Conservation (phyloP, 2,888 invertebrate genomes). For the Drosophila acutilabella region DNA sequence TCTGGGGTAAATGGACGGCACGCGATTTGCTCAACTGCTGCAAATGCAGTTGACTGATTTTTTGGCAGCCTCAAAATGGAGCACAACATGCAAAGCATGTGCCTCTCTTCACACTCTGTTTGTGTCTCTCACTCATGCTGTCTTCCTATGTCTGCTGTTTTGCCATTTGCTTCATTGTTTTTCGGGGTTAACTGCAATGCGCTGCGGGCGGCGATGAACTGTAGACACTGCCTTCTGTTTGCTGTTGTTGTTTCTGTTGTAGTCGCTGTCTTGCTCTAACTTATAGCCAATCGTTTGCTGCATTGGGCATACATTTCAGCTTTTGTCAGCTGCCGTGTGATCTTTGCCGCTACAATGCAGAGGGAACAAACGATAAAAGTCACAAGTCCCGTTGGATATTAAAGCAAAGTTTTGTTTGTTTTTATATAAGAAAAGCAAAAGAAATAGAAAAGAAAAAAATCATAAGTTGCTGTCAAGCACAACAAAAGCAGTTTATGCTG, state of each 20-base stretch:
- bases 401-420: not conserved
- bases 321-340: not conserved
- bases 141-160: constrained; percentile 31
- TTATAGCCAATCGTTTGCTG: constrained; percentile 6
- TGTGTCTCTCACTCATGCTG: not conserved
- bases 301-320: constrained; percentile 5
- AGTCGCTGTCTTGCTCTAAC: not conserved
- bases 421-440: not conserved
- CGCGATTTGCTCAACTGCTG: constrained; percentile 65
- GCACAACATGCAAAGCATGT: constrained; percentile 55
- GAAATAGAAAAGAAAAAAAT: not conserved
- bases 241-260: not conserved
- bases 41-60: constrained; percentile 64
- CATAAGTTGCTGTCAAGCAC: constrained; percentile 10
- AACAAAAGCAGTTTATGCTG: constrained; percentile 17
- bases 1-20: constrained; percentile 43
- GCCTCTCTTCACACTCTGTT: not conserved
- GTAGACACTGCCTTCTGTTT: not conserved
- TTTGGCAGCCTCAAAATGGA: constrained; percentile 70
- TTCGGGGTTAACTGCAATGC: constrained; percentile 79
- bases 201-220: constrained; percentile 66
- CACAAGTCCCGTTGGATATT: too few relatives aligned
- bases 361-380: not conserved
- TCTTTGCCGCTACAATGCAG: not conserved
- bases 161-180: constrained; percentile 76